Evolutionary conservation across 2,797 vertebrate species (phyloP), one percentile per base, ranked within the genome.

Genomic region (Macropodus opercularis): DNA sequence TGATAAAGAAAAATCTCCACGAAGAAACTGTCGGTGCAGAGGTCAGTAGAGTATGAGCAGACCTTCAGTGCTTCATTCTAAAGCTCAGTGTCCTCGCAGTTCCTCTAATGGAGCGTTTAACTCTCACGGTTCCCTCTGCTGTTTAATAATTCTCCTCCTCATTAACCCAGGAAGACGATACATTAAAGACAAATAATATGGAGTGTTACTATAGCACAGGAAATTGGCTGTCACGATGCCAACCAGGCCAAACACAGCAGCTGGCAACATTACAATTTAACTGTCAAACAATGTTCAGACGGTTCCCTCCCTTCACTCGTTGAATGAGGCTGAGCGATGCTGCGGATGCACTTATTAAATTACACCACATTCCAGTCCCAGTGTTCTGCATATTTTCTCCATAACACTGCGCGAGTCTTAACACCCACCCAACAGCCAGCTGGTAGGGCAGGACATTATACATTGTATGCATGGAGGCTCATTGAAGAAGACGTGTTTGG

Each of bases 321-420:
- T 65, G 54, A 72, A 63, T 69, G 48, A 48, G 35, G 43, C 57
- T 58, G 51, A 63, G 74, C 68, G 69, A 53, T 64, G 23, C 55
- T 29, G 41, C 39, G 53, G 69, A 70, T 29, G 62, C 12, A 34
- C 75, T 78, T 73, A 84, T 87, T 69, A 79, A 85, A 87, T 89
- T 77, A 83, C 76, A 46, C 27, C 72, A 80, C 77, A 85, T 85
- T 89, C 74, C 67, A n/a, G 46, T 69, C 43, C 48, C 49, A 71
- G 65, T 51, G 54, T 46, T 69, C 61, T 27, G 60, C 63, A 55
- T 69, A 55, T 63, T 73, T 73, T 47, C 58, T 63, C 39, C 64
- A 58, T 68, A 67, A 79, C 59, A 44, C 62, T 58, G 75, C 66
- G 50, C 44, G 57, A 58, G 71, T 77, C 66, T 34, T 15, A 59